phyloP scores from a whole-genome alignment of 2,113 vertebrate genomes.

The Archocentrus centrarchus region DNA sequence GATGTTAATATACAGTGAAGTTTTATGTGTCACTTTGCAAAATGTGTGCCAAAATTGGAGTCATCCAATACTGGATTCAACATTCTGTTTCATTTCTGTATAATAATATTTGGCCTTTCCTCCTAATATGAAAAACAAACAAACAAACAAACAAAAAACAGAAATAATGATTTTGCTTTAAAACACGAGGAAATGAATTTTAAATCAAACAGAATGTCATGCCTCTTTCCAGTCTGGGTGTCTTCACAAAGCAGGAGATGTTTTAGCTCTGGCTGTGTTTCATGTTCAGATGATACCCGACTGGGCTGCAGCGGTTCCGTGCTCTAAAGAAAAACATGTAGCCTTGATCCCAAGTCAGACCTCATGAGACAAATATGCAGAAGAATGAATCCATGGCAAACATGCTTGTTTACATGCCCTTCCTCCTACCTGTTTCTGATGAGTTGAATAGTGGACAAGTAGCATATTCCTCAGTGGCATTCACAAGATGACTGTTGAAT shows the following conservation, averaged over 20 bases:
- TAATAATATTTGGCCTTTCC: neutral
- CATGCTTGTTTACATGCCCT: slow-evolving; percentile 41
- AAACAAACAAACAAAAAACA: neutral
- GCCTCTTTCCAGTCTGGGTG: slow-evolving; percentile 18
- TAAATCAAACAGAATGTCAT: neutral
- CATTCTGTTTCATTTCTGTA: slow-evolving; percentile 10
- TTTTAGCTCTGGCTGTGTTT: slow-evolving; percentile 11
- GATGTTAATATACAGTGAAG: slow-evolving; percentile 25
- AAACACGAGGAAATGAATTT: slow-evolving; percentile 3
- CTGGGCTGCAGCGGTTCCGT: slow-evolving; percentile 34
- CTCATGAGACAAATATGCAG: slow-evolving; percentile 67
- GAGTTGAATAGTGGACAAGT: slow-evolving; percentile 44
- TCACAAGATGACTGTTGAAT: slow-evolving; percentile 24
- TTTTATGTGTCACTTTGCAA: slow-evolving; percentile 46
- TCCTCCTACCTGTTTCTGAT: slow-evolving; percentile 37
- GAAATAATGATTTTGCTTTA: neutral
- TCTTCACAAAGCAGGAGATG: slow-evolving; percentile 18
- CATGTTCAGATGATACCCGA: neutral
- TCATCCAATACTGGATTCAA: slow-evolving; percentile 15
- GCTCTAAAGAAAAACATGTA: slow-evolving; percentile 59
- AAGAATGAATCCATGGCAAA: slow-evolving; percentile 37
- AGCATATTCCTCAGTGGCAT: slow-evolving; percentile 52
- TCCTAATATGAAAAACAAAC: neutral
- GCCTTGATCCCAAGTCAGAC: slow-evolving; percentile 55
- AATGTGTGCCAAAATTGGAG: slow-evolving; percentile 23